These are phyloP conservation scores for Ramphastos sulfuratus DNA, from an alignment of 2,113 vertebrate species.

Conservation along the genomic window DNA sequence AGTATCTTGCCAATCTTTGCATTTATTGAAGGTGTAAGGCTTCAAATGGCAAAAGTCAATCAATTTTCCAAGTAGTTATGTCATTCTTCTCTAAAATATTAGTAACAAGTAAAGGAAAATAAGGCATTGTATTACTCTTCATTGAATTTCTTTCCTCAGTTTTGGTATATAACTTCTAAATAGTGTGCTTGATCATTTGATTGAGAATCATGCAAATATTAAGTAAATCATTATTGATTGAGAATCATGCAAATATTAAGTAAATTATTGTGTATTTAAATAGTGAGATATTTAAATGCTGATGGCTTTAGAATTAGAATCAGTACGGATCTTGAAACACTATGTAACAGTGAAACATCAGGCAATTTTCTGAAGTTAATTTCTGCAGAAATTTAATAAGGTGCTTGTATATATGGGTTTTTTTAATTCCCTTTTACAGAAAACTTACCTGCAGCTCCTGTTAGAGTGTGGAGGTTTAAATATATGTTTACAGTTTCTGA, in stretches of 20 bases:
- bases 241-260: too few relatives aligned
- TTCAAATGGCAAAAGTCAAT: not conserved
- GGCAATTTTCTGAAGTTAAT: not conserved
- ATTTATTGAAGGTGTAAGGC: not conserved
- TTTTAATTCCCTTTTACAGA: not conserved
- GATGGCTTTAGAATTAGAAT: not conserved
- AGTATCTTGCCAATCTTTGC: not conserved
- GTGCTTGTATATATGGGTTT: not conserved
- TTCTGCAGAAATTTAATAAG: not conserved
- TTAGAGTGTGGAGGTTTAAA: not conserved
- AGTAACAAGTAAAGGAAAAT: not conserved
- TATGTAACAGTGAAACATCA: not conserved
- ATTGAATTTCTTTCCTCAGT: not conserved
- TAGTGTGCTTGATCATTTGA: not conserved
- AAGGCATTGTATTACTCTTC: not conserved
- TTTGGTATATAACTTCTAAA: not conserved
- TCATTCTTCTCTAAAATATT: constrained; percentile 9
- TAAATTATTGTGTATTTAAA: not conserved
- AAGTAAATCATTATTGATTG: not conserved
- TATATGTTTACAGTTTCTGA: not conserved
- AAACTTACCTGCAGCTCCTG: not conserved
- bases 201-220: not conserved
- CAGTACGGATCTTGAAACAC: not conserved
- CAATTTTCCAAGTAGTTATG: not conserved
- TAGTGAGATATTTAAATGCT: not conserved